Percentiles rank a stretch among this genome's conserved stretches.
phyloP scores from a whole-genome alignment of 2,113 vertebrate genomes.

The Calyptommatus sinebrachiatus region DNA sequence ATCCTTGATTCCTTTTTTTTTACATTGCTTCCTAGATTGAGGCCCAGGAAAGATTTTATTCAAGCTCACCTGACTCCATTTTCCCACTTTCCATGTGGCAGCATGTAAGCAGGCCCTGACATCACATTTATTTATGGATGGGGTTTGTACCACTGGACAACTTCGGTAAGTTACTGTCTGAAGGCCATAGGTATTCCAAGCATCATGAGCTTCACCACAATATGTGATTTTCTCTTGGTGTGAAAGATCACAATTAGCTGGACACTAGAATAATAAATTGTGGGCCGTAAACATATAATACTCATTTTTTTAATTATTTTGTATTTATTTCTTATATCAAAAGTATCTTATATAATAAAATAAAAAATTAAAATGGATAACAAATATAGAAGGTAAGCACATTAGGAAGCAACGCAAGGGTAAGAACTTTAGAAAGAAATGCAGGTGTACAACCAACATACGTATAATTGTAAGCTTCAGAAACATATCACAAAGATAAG shows the following conservation, averaged over 20 bases:
- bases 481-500: too few species aligned
- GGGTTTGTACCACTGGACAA: conserved; percentile 74
- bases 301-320: conserved; percentile 9
- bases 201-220: conserved; percentile 71
- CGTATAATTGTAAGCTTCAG: too few species aligned
- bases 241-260: conserved; percentile 78
- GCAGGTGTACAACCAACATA: too few species aligned
- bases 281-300: conserved; percentile 7
- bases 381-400: too few species aligned
- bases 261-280: conserved; percentile 76
- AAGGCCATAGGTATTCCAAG: conserved; percentile 56
- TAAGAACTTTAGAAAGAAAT: too few species aligned
- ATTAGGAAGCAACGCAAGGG: too few species aligned
- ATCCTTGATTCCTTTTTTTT: neutral
- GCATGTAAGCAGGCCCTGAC: conserved; percentile 72
- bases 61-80: conserved; percentile 82
- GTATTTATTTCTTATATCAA: too few species aligned
- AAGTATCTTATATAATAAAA: too few species aligned
- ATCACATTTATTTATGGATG: conserved; percentile 71
- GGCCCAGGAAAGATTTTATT: neutral
- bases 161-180: conserved; percentile 51
- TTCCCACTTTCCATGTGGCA: conserved; percentile 83
- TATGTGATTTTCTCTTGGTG: conserved; percentile 77
- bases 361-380: too few species aligned
- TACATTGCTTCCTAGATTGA: neutral